Evolutionary conservation across 2,113 vertebrate genomes (phyloP).

Genomic region (Pomatostomus ruficeps): DNA sequence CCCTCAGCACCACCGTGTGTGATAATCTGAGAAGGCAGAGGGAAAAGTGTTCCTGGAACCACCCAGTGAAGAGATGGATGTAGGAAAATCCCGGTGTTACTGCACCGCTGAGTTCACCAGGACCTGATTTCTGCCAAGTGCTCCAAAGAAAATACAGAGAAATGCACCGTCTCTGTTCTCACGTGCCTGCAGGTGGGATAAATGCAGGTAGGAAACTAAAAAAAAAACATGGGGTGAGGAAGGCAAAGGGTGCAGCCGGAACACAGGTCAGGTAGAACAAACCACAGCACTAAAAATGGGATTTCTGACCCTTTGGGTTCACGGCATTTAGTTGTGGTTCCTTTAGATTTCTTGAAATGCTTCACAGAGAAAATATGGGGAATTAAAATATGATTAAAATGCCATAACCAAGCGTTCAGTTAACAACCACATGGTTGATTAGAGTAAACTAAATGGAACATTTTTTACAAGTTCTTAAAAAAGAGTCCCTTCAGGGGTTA

Average conservation of each 20-base stretch:
- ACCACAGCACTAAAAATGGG: not conserved
- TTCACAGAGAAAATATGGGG: not conserved
- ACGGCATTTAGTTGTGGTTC: not conserved
- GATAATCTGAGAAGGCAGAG: not conserved
- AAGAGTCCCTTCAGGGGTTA: not conserved
- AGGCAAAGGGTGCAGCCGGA: not conserved
- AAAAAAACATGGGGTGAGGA: not conserved
- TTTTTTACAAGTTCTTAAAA: not conserved
- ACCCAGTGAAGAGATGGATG: not conserved
- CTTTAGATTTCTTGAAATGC: not conserved
- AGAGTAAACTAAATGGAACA: not conserved
- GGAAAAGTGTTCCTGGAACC: not conserved
- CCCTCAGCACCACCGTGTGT: not conserved
- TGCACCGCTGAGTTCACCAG: not conserved
- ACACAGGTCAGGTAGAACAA: not conserved
- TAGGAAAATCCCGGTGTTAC: not conserved
- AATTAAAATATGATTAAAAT: constrained; percentile 1
- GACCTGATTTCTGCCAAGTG: not conserved
- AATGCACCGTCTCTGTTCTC: not conserved
- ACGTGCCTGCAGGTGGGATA: not conserved
- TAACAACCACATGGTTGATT: not conserved
- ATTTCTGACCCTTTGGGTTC: not conserved
- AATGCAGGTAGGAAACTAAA: not conserved
- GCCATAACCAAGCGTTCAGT: not conserved
- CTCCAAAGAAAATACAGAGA: not conserved